These are phyloP conservation scores for Alca torda DNA, from an alignment of 2,797 vertebrate species.

Conservation along the genomic window DNA sequence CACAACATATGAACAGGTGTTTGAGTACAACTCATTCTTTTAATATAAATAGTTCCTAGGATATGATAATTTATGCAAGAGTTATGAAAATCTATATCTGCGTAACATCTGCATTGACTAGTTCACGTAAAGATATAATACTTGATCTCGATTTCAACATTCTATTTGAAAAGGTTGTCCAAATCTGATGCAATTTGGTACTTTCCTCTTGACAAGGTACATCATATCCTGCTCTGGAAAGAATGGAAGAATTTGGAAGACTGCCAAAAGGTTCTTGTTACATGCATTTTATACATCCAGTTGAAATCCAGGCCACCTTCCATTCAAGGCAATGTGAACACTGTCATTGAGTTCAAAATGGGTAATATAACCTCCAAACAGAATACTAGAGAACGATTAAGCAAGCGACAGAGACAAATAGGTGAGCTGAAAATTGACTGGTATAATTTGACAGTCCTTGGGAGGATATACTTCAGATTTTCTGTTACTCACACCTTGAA, in stretches of 20 bases:
- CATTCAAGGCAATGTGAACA: background rate
- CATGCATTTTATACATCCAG: background rate
- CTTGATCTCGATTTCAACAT: background rate
- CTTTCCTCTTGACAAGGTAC: background rate
- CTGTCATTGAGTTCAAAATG: background rate
- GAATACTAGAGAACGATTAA: background rate
- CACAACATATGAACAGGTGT: background rate
- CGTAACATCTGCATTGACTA: background rate
- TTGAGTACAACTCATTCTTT: background rate
- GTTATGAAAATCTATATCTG: background rate
- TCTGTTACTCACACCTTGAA: background rate
- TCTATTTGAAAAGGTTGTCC: background rate
- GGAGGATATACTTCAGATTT: background rate
- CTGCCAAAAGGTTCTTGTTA: background rate
- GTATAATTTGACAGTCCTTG: background rate
- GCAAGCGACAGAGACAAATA: background rate
- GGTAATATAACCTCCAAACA: background rate
- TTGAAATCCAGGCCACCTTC: conserved; percentile 3
- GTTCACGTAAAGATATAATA: background rate
- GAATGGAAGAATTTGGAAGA: background rate
- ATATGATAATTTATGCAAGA: background rate
- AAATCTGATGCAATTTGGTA: background rate
- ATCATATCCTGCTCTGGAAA: background rate
- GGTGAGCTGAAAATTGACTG: background rate
- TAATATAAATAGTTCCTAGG: background rate